These are phyloP conservation scores for Drosophila pseudoobscura DNA, from an alignment of 1,140 invertebrate species.

Conservation along the genomic window DNA sequence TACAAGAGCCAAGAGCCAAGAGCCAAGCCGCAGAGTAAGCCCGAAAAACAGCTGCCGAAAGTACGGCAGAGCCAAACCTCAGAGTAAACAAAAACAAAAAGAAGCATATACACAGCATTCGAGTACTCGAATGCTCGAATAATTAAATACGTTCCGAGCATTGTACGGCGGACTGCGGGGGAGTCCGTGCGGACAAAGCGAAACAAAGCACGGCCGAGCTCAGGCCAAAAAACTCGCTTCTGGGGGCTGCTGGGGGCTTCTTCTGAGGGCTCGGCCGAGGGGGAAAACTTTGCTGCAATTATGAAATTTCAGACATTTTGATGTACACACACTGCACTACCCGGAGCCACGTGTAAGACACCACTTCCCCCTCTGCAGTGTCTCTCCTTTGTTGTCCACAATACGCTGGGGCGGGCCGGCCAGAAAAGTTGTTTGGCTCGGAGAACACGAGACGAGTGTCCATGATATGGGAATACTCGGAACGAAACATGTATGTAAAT, in stretches of 20 bases:
- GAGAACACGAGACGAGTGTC: constrained; percentile 50
- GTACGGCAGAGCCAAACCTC: constrained; percentile 22
- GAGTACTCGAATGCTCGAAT: constrained; percentile 7
- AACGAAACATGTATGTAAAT: constrained; percentile 19
- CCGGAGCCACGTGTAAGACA: constrained; percentile 1
- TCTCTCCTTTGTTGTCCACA: constrained; percentile 11
- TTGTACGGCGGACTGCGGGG: constrained; percentile 16
- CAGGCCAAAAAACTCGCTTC: neutral
- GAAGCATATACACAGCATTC: neutral
- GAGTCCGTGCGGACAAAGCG: constrained; percentile 1
- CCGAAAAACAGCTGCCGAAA: constrained; percentile 41
- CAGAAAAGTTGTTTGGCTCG: constrained; percentile 35
- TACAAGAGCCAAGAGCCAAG: neutral
- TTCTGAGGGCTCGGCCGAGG: neutral
- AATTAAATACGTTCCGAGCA: constrained; percentile 39
- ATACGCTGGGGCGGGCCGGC: neutral
- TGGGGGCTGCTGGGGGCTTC: neutral
- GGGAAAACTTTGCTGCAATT: constrained; percentile 48
- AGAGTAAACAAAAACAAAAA: constrained; percentile 36
- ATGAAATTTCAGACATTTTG: constrained; percentile 60
- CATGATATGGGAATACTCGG: constrained; percentile 42
- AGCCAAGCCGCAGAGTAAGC: constrained; percentile 7
- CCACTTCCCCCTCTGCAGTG: neutral
- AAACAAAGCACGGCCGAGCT: neutral
- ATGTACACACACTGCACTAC: constrained; percentile 26